Evolutionary conservation across 2,797 vertebrate species (phyloP), one percentile per base, ranked within the genome.

Genomic region (Manis crassicaudata): DNA sequence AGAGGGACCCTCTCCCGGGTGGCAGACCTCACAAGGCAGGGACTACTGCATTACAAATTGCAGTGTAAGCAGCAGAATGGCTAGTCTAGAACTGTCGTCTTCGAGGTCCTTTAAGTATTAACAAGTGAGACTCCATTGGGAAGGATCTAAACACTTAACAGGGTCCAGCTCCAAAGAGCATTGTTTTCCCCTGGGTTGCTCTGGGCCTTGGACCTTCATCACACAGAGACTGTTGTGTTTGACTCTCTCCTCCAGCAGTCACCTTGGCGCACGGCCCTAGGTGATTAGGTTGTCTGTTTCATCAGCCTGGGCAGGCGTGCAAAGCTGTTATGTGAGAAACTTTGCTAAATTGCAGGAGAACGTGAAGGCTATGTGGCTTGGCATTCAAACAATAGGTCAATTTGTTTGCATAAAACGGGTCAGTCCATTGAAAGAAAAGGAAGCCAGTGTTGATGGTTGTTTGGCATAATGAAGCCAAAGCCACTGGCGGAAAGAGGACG

Each of bases 331-430:
- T 32, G 50, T 79, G 90, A 96, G 96, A 77, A 95, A 89, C 65
- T 97, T 81, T 54, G 92, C 80, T 81, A 90, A 92, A 70, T 29
- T 95, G 85, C 85, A 65, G 65, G 14, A 67, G n/a, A 95, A 17
- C 37, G 46, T 16, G 58, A 80, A 93, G 67, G 46, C 77, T 83
- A 7, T 70, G 65, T 65, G 89, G 68, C 88, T 68, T 72, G 90
- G 70, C 70, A 77, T 40, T 82, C 70, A 52, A 90, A 91, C 81
- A 97, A 87, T 52, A 43, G 65, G 21, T 75, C 70, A 91, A 75
- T 93, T 96, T 88, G 70, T 94, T 86, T 2, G 9, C 97, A 96
- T 92, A 76, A 97, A 96, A 94, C 0, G 14, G 85, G 86, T 84
- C 83, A 89, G 18, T 88, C 94, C 14, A 0, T 77, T 88, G 67